Evolutionary conservation across 2,888 invertebrate species (phyloP).

Genomic region (Nysson spinosus): DNA sequence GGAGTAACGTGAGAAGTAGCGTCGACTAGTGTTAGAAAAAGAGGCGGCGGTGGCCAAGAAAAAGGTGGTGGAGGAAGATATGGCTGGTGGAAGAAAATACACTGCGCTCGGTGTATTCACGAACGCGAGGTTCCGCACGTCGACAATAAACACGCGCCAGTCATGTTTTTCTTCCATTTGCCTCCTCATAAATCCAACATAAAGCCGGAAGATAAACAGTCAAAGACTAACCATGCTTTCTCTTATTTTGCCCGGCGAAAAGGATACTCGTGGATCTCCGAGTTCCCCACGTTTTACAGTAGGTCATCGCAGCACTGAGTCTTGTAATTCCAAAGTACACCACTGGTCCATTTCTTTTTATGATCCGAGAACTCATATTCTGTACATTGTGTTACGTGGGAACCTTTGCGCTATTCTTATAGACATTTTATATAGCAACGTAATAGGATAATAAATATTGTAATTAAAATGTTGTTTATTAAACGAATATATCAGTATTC

Average conservation of each 20-base stretch:
- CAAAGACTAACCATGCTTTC: conserved; percentile 23
- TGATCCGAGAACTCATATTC: too few species aligned
- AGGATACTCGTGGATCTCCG: conserved; percentile 2
- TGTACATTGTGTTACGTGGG: too few species aligned
- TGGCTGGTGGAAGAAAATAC: conserved; percentile 34
- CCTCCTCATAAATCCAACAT: conserved; percentile 74
- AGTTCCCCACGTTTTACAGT: not conserved
- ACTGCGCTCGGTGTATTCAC: conserved; percentile 8
- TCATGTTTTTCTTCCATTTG: conserved; percentile 74
- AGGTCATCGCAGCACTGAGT: too few species aligned
- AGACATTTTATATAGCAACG: too few species aligned
- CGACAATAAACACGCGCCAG: conserved; percentile 74
- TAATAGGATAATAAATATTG: too few species aligned
- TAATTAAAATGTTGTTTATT: too few species aligned
- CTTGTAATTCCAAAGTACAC: too few species aligned
- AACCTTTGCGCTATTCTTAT: too few species aligned
- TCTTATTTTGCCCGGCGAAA: not conserved
- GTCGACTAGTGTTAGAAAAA: conserved; percentile 25
- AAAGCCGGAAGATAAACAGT: conserved; percentile 55
- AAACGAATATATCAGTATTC: too few species aligned
- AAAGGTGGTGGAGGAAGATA: conserved; percentile 33
- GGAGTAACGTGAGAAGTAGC: conserved; percentile 50
- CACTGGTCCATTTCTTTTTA: too few species aligned
- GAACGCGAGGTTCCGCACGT: conserved; percentile 58
- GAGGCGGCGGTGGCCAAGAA: conserved; percentile 18